phyloP scores from a whole-genome alignment of 2,797 vertebrate species.

The Acrossocheilus fasciatus region DNA sequence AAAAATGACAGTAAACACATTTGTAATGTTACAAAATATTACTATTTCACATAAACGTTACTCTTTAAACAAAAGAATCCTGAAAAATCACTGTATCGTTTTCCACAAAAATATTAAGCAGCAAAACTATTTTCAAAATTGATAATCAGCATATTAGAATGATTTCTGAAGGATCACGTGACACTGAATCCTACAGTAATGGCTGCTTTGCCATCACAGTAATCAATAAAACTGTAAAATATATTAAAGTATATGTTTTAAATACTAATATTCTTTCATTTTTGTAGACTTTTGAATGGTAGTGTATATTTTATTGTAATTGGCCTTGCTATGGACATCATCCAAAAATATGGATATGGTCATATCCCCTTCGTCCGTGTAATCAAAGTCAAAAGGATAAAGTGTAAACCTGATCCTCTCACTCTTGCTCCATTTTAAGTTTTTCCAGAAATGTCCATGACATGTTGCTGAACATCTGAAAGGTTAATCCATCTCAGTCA shows the following conservation, averaged over 20 bases:
- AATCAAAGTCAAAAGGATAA: not conserved
- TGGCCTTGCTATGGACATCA: not conserved
- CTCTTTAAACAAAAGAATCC: not conserved
- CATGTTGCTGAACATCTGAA: constrained; percentile 27
- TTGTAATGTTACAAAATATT: not conserved
- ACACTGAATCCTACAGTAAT: not conserved
- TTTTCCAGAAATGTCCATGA: constrained; percentile 21
- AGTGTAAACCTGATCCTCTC: constrained; percentile 12
- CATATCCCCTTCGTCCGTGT: not conserved
- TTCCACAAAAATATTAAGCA: not conserved
- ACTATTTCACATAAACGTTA: not conserved
- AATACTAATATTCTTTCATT: not conserved
- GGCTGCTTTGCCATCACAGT: not conserved
- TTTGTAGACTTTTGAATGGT: not conserved
- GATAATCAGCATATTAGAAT: not conserved
- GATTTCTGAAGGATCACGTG: not conserved
- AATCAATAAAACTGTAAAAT: not conserved
- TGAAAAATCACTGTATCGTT: not conserved
- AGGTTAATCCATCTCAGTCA: constrained; percentile 58
- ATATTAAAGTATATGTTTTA: not conserved
- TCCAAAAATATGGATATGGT: constrained; percentile 3
- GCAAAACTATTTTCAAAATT: not conserved
- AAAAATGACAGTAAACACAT: not conserved
- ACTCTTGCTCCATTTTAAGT: constrained; percentile 17
- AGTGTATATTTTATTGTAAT: not conserved